Evolutionary conservation across 2,113 vertebrate species (phyloP).

Genomic region (Lophius piscatorius): DNA sequence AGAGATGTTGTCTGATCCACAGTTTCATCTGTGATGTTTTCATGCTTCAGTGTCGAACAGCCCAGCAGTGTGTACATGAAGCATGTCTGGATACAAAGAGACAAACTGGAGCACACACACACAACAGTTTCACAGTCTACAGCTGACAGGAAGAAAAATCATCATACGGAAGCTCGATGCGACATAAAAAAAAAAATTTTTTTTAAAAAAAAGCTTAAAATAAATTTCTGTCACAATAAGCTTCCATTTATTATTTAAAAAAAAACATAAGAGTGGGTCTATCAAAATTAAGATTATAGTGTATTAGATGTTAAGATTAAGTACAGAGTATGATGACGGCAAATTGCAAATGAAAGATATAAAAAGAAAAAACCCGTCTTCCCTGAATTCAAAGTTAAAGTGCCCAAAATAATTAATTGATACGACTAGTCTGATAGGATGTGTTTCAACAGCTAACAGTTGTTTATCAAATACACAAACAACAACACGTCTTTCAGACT

Average conservation of each 20-base stretch:
- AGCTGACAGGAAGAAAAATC: conserved; percentile 43
- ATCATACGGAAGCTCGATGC: background rate
- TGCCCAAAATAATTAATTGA: conserved; percentile 57
- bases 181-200: conserved; percentile 9
- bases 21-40: conserved; percentile 29
- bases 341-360: conserved; percentile 2
- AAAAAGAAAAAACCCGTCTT: conserved; percentile 48
- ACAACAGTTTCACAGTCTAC: conserved; percentile 75
- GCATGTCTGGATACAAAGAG: conserved; percentile 11
- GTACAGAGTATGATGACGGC: conserved; percentile 23
- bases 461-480: conserved; percentile 30
- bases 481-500: conserved; percentile 36
- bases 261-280: conserved; percentile 18
- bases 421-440: conserved; percentile 26
- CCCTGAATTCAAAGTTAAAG: conserved; percentile 82
- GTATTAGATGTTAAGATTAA: conserved; percentile 27
- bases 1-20: conserved; percentile 1
- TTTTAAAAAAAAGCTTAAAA: conserved; percentile 27
- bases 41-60: conserved; percentile 40
- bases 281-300: conserved; percentile 28
- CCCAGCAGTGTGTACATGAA: conserved; percentile 23
- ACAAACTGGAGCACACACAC: conserved; percentile 27
- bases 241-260: conserved; percentile 23
- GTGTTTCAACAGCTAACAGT: conserved; percentile 11
- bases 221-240: conserved; percentile 26